Evolutionary conservation across 2,888 invertebrate genomes (phyloP), one percentile per base, ranked within the genome.

Genomic region (Omphaloscelis lunosa): DNA sequence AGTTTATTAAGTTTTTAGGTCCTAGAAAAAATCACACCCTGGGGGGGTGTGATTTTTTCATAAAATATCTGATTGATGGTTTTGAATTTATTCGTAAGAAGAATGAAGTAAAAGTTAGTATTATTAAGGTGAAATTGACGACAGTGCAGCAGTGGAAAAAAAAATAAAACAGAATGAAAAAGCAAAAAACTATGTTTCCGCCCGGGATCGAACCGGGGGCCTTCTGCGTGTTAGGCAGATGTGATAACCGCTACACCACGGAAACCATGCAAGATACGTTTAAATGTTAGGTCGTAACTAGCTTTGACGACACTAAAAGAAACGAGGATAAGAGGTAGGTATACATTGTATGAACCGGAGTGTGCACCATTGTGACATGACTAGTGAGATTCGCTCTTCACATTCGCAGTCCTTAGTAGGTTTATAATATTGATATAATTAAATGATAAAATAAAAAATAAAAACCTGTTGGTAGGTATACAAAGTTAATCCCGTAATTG

Each of bases 161-260:
- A 61, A 51, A 74, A 61, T 1, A 0, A 8, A 29, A 5, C 4
- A 12, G 1, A 61, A 61, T 15, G 5, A n/a, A 23, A n/a, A 74
- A 20, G 1, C 61, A 90, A 91, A 91, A 91, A 86, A 15, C 2
- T 88, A 90, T 98, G 98, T 98, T 98, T 98, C 97, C 98, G 98
- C 98, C 98, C 98, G 98, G 98, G 98, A 98, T 98, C 98, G 98
- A 98, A 98, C 98, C 98, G 98, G 98, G 98, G 98, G 97, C 98
- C 98, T 98, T 98, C 98, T 98, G 98, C 98, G 98, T 98, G 98
- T 98, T 98, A 98, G 98, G 98, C 98, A 98, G 98, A 98, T 98
- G 98, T 98, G 98, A 98, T 98, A 98, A 98, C 98, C 98, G 98
- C 98, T 98, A 98, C 98, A 98, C 98, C 98, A 98, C 98, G 98